Evolutionary conservation across 2,113 vertebrate species (phyloP).

Genomic region (Meleagris gallopavo): DNA sequence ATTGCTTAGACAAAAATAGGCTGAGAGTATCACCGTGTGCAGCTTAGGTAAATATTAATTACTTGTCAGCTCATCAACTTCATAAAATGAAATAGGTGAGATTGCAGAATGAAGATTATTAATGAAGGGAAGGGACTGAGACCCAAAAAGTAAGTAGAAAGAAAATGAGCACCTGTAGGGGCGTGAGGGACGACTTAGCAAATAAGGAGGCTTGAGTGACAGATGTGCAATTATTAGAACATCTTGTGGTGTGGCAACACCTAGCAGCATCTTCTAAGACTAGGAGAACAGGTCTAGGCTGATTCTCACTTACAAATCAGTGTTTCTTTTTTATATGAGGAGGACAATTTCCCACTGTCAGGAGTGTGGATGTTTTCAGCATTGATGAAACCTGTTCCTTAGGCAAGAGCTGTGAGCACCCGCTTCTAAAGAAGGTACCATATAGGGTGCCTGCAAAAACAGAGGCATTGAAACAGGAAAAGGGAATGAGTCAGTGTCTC

Average conservation of each 20-base stretch:
- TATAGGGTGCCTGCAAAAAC: not conserved
- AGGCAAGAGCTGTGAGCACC: not conserved
- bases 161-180: not conserved
- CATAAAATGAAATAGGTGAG: not conserved
- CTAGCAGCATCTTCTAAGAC: not conserved
- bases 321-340: fast-evolving
- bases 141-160: not conserved
- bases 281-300: not conserved
- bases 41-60: not conserved
- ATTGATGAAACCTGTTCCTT: not conserved
- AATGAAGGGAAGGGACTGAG: not conserved
- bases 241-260: not conserved
- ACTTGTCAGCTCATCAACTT: not conserved
- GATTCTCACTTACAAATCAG: not conserved
- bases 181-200: fast-evolving
- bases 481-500: not conserved
- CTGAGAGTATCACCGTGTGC: not conserved
- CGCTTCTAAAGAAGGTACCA: not conserved
- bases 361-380: not conserved
- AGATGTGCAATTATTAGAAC: not conserved
- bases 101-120: not conserved
- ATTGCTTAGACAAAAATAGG: slow-evolving; percentile 4
- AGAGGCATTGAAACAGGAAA: not conserved
- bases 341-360: not conserved
- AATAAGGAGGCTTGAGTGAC: not conserved